These are phyloP conservation scores for Phthorimaea operculella DNA, from an alignment of 1,140 invertebrate species.

Conservation along the genomic window DNA sequence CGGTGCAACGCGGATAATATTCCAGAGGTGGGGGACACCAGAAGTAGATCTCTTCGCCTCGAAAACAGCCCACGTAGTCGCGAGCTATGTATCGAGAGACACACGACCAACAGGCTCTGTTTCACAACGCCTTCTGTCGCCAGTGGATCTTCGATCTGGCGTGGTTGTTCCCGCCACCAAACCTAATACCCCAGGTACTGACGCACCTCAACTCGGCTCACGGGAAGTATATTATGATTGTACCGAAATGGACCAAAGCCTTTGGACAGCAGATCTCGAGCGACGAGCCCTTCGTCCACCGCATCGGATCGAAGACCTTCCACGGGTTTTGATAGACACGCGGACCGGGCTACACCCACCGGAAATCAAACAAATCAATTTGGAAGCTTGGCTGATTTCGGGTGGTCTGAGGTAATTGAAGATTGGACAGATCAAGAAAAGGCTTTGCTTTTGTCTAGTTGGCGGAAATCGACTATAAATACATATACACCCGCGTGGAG, in stretches of 20 bases:
- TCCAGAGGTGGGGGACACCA: slow-evolving; percentile 4
- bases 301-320: background rate
- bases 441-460: background rate
- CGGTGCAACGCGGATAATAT: background rate
- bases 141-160: slow-evolving; percentile 2
- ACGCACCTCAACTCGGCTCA: slow-evolving; percentile 22
- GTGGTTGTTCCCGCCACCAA: slow-evolving; percentile 4
- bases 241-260: slow-evolving; percentile 7
- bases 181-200: slow-evolving; percentile 20
- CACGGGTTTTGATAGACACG: background rate
- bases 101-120: background rate
- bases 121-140: background rate
- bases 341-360: background rate
- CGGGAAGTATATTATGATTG: slow-evolving; percentile 10
- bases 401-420: background rate
- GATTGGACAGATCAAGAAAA: slow-evolving; percentile 1
- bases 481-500: slow-evolving; percentile 4
- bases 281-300: slow-evolving; percentile 2
- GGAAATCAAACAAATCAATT: background rate
- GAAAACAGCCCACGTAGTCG: background rate
- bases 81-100: background rate
- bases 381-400: slow-evolving; percentile 4
- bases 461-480: background rate
- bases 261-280: slow-evolving; percentile 11
- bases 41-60: slow-evolving; percentile 8